These are phyloP conservation scores for Hydra vulgaris DNA, from an alignment of 30 jellyfish, hydroid and myxozoan genomes.

Conservation along the genomic window DNA sequence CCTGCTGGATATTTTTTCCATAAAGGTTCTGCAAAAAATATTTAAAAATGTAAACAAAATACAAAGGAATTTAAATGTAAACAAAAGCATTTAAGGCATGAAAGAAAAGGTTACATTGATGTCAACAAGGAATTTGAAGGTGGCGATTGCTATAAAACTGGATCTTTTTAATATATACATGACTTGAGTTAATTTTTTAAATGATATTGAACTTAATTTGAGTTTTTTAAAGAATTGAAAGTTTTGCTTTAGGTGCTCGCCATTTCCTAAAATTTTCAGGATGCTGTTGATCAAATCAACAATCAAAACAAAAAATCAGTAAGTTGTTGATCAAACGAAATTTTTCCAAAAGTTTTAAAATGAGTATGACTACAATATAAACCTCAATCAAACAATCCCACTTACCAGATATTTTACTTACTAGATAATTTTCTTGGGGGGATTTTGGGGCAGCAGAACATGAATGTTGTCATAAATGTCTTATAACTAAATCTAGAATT, in stretches of 20 bases:
- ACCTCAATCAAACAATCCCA: not conserved
- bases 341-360: not conserved
- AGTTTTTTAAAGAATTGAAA: not conserved
- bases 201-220: not conserved
- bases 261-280: not conserved
- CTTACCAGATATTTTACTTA: too few species aligned
- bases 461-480: too few species aligned
- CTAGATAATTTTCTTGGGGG: too few species aligned
- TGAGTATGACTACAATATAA: not conserved
- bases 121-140: not conserved
- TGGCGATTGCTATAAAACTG: not conserved
- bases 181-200: not conserved
- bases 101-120: too few species aligned
- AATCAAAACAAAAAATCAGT: not conserved
- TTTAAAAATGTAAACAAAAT: not conserved
- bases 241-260: not conserved
- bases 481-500: too few species aligned
- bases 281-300: not conserved
- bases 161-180: not conserved
- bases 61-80: not conserved
- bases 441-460: too few species aligned
- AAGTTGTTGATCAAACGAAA: not conserved
- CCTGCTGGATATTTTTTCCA: not conserved
- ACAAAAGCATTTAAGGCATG: not conserved
- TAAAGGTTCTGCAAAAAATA: not conserved